These are phyloP conservation scores for Otis tarda DNA, from an alignment of 2,113 vertebrate species.

Conservation along the genomic window DNA sequence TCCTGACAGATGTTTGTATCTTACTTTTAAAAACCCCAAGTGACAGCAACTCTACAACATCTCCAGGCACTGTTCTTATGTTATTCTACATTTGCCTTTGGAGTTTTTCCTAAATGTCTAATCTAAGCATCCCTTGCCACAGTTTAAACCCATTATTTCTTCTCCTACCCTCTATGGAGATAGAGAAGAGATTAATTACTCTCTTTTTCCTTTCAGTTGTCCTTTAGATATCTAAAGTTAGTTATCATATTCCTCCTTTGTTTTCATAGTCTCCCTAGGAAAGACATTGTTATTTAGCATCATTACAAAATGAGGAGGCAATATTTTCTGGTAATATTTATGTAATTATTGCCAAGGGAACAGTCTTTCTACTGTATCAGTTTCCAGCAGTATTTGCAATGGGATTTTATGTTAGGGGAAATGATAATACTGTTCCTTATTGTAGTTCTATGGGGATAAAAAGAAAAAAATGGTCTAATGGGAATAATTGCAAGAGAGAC, in stretches of 20 bases:
- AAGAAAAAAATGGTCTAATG: neutral
- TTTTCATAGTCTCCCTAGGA: neutral
- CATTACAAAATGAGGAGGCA: neutral
- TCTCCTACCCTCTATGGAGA: neutral
- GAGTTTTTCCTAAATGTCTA: neutral
- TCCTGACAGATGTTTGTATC: constrained; percentile 29
- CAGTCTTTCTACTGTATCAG: neutral
- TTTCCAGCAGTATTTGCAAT: neutral
- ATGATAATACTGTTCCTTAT: neutral
- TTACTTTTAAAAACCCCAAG: neutral
- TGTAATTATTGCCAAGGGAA: constrained; percentile 2
- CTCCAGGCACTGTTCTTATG: neutral
- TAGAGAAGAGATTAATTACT: neutral
- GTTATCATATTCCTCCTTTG: neutral
- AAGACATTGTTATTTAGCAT: neutral
- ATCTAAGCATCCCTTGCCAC: neutral
- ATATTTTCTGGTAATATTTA: constrained; percentile 3
- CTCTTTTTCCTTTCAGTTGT: neutral
- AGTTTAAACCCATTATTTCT: neutral
- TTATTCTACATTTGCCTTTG: neutral
- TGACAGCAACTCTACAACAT: neutral
- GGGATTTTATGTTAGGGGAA: neutral
- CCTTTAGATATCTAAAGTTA: neutral
- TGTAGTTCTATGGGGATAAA: neutral
- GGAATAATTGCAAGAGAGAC: neutral